Percentiles rank a stretch among this genome's conserved stretches.
Conservation (phyloP, 2,888 invertebrate species). For the Synergus itoensis region DNA sequence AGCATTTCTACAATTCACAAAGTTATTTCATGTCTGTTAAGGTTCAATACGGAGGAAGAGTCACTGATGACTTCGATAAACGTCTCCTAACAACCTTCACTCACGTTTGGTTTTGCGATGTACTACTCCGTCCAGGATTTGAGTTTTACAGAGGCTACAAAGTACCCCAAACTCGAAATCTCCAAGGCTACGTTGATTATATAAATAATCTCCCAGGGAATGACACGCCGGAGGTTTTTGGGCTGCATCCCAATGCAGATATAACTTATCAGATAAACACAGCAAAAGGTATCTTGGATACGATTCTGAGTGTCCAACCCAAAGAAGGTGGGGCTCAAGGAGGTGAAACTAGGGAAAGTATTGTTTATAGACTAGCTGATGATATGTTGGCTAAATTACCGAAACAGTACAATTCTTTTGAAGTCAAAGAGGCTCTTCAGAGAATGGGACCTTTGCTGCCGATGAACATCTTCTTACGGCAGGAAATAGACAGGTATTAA, state of each 20-base stretch:
- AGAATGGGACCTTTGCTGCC: constrained; percentile 96
- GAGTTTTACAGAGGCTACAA: constrained; percentile 96
- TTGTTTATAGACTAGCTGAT: constrained; percentile 94
- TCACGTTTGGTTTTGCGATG: constrained; percentile 97
- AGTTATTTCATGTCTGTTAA: constrained; percentile 46
- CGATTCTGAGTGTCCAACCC: constrained; percentile 97
- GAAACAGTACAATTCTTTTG: constrained; percentile 91
- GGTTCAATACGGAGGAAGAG: constrained; percentile 90
- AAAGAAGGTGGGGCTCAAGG: constrained; percentile 95
- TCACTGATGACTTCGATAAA: constrained; percentile 98
- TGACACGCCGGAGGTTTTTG: constrained; percentile 97
- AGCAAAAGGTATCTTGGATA: constrained; percentile 94
- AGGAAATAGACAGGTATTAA: constrained; percentile 81
- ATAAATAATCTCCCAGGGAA: constrained; percentile 90
- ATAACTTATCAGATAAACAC: constrained; percentile 99
- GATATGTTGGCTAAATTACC: constrained; percentile 96
- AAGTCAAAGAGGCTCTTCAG: constrained; percentile 92
- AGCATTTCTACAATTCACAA: not conserved
- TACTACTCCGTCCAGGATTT: constrained; percentile 91
- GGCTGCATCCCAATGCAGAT: constrained; percentile 97
- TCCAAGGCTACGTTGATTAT: constrained; percentile 90
- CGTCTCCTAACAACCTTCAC: constrained; percentile 95
- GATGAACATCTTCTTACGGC: constrained; percentile 95
- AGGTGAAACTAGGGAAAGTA: constrained; percentile 95
- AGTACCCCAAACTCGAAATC: constrained; percentile 90